Base-by-base conservation (phyloP, 2,888 invertebrate genomes). In the Drosophila sordidula region DNA sequence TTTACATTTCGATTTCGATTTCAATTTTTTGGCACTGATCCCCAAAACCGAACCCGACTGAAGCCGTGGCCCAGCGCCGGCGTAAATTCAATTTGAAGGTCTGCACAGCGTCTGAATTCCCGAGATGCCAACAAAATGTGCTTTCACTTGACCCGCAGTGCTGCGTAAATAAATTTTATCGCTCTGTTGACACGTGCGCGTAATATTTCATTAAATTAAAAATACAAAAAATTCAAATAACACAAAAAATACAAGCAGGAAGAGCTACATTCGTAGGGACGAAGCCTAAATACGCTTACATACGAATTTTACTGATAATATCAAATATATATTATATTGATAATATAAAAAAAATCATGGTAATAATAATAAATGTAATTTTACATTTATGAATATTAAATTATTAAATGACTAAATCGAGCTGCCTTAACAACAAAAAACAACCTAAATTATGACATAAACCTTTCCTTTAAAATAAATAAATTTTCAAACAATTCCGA, bases 81-180 rank as follows among this genome's bases (percentile, higher is more conserved):
- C 78, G 85, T 85, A 81, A 86, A 84, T 88, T 86, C 81, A 86
- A 88, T 87, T 86, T 86, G 88, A 86, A 87, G 78, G 80, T 80
- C 77, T 74, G 74, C 65, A 64, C 69, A 74, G 72, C 66, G 61
- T 65, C 58, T 44, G 62, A 65, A 75, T 75, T 75, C 76, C 76
- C 68, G 74, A 76, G 65, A 77, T 70, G 68, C 78, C 71, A 67
- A 70, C 84, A 88, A 86, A 86, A 83, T 87, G 87, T 83, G 90
- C 90, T 90, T 90, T 90, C 90, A 90, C 91, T 90, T 91, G 90
- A 91, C 90, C 91, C 80, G 89, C 79, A 80, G 87, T 74, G 86
- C 90, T 89, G 88, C 89, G 83, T 85, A 86, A 82, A 90, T 90
- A 90, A 90, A 90, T 91, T 90, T 78, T 82, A 86, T 86, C 83